Conservation (phyloP, 2,888 invertebrate species). For the Lochmaea capreae region DNA sequence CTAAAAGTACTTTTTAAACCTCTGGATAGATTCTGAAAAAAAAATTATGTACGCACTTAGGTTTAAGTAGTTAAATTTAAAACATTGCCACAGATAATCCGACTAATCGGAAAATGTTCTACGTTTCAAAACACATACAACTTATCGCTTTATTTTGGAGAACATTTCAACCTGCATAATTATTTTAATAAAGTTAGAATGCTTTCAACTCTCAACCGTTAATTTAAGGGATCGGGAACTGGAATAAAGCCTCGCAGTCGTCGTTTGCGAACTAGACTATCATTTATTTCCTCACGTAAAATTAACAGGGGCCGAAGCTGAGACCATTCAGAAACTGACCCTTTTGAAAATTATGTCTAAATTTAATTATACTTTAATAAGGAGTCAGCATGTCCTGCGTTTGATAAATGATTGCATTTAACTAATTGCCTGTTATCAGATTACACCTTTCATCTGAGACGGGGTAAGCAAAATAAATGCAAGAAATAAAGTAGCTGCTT, state of each 20-base stretch:
- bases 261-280: slow-evolving; percentile 42
- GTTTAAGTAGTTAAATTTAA: too few species aligned
- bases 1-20: too few species aligned
- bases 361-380: slow-evolving; percentile 65
- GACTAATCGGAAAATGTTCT: neutral
- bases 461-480: neutral
- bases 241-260: slow-evolving; percentile 19
- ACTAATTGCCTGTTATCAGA: slow-evolving; percentile 65
- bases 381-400: slow-evolving; percentile 56
- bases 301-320: slow-evolving; percentile 46
- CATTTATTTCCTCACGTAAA: slow-evolving; percentile 50
- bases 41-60: too few species aligned
- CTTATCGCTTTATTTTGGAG: slow-evolving; percentile 21
- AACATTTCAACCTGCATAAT: slow-evolving; percentile 38
- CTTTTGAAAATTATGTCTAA: slow-evolving; percentile 62
- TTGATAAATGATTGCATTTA: slow-evolving; percentile 66
- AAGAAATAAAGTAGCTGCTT: neutral
- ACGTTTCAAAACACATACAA: slow-evolving; percentile 14
- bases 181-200: slow-evolving; percentile 48
- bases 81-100: neutral
- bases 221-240: slow-evolving; percentile 44
- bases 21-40: too few species aligned
- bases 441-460: slow-evolving; percentile 58
- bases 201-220: slow-evolving; percentile 42
- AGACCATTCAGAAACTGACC: slow-evolving; percentile 56